Conservation (phyloP, 1,140 invertebrate genomes). For the Micrasema minimum region DNA sequence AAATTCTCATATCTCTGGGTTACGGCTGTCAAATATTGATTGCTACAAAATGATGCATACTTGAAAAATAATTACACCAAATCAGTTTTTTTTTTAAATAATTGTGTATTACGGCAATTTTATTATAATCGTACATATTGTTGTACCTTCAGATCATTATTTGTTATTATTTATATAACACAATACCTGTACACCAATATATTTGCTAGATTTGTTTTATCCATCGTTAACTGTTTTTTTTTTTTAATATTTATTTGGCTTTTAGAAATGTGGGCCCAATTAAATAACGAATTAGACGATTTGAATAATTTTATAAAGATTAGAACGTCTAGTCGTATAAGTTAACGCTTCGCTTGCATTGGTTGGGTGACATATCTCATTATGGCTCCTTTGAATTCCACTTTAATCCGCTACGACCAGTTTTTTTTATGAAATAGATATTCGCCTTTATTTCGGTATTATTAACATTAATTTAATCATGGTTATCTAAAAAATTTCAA, state of each 20-base stretch:
- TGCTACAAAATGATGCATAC: slow-evolving; percentile 9
- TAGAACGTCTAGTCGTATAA: slow-evolving; percentile 4
- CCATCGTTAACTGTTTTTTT: too few species aligned
- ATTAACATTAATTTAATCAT: neutral
- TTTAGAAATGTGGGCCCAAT: too few species aligned
- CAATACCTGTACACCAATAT: too few species aligned
- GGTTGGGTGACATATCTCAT: slow-evolving; percentile 29
- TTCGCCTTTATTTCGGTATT: slow-evolving; percentile 12
- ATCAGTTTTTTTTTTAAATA: too few species aligned
- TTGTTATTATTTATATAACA: too few species aligned
- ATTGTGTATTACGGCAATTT: too few species aligned
- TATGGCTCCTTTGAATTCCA: slow-evolving; percentile 3
- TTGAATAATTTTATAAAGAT: neutral
- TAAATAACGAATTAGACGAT: too few species aligned
- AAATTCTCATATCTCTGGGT: slow-evolving; percentile 4
- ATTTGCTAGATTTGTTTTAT: too few species aligned
- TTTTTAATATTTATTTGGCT: too few species aligned
- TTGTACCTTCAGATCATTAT: too few species aligned
- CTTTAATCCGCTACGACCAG: slow-evolving; percentile 23
- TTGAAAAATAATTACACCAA: slow-evolving; percentile 25
- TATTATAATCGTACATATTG: too few species aligned
- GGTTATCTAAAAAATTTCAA: slow-evolving; percentile 16
- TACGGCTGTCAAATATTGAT: slow-evolving; percentile 22
- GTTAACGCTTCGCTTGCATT: slow-evolving; percentile 18
- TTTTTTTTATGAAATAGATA: slow-evolving; percentile 5